These are phyloP conservation scores for Cirrhinus molitorella DNA, from an alignment of 2,797 vertebrate species.

Conservation along the genomic window DNA sequence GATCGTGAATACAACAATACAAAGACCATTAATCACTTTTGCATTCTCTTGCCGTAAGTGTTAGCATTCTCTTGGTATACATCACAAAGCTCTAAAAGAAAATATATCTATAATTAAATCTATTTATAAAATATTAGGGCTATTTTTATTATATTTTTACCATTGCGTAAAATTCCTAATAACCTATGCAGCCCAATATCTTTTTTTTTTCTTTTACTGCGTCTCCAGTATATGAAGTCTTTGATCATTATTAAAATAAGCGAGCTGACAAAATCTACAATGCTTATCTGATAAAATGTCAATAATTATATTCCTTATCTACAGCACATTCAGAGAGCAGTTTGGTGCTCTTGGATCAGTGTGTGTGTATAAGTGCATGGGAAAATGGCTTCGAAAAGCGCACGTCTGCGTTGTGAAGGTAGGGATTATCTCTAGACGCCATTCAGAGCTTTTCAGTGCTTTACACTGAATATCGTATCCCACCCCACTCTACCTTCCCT, in stretches of 20 bases:
- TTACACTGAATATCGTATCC: slow-evolving; percentile 50
- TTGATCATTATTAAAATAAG: neutral
- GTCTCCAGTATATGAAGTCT: neutral
- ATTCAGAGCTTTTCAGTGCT: slow-evolving; percentile 55
- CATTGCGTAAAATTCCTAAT: neutral
- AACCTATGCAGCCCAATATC: neutral
- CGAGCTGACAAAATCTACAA: neutral
- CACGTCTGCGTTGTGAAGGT: slow-evolving; percentile 46
- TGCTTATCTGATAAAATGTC: neutral
- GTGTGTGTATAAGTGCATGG: slow-evolving; percentile 36
- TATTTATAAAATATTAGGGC: neutral
- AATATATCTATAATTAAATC: neutral
- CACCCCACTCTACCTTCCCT: slow-evolving; percentile 49
- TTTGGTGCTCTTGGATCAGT: slow-evolving; percentile 42
- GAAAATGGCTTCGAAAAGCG: slow-evolving; percentile 47
- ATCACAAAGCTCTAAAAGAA: slow-evolving; percentile 17
- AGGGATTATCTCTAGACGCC: slow-evolving; percentile 55
- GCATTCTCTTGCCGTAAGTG: too few relatives aligned
- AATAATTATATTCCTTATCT: neutral
- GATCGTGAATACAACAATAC: neutral
- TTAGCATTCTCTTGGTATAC: neutral
- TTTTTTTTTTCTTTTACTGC: neutral
- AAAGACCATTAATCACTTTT: neutral
- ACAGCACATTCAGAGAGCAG: slow-evolving; percentile 15
- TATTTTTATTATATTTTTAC: neutral